phyloP scores from a whole-genome alignment of 2,797 vertebrate genomes.

The Hippopotamyrus pictus region DNA sequence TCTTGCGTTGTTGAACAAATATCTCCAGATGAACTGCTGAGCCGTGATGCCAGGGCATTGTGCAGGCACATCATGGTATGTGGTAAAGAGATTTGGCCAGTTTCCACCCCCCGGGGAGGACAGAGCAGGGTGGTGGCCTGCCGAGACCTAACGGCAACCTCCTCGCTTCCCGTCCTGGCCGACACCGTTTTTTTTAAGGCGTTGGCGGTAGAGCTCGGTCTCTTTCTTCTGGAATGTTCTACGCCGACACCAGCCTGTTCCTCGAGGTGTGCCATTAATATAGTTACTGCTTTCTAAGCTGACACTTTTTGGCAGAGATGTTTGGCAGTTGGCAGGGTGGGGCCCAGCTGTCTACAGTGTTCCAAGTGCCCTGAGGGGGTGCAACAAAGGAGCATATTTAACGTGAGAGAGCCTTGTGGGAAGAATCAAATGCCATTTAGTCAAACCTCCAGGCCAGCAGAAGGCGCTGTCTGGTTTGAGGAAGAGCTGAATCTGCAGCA shows the following conservation, averaged over 20 bases:
- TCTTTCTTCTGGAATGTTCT: not conserved
- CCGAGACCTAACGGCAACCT: not conserved
- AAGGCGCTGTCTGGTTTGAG: slow-evolving; percentile 2
- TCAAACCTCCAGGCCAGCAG: not conserved
- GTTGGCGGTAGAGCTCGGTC: not conserved
- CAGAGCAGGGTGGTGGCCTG: not conserved
- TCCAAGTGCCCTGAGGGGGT: not conserved
- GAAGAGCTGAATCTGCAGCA: not conserved
- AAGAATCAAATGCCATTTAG: not conserved
- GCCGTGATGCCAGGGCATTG: not conserved
- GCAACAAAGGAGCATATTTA: not conserved
- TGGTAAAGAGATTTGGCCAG: not conserved
- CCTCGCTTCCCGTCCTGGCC: not conserved
- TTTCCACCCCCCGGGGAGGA: not conserved
- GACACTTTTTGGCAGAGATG: not conserved
- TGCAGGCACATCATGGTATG: not conserved
- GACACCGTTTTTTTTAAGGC: not conserved
- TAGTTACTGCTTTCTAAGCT: slow-evolving; percentile 2
- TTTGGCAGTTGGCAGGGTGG: not conserved
- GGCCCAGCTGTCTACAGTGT: not conserved
- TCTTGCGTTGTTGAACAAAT: not conserved
- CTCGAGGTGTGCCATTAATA: not conserved
- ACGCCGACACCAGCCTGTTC: not conserved
- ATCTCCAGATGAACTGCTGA: slow-evolving; percentile 9
- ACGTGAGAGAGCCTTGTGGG: not conserved